phyloP scores from a whole-genome alignment of 2,888 invertebrate species.

The Drosophila rellima region DNA sequence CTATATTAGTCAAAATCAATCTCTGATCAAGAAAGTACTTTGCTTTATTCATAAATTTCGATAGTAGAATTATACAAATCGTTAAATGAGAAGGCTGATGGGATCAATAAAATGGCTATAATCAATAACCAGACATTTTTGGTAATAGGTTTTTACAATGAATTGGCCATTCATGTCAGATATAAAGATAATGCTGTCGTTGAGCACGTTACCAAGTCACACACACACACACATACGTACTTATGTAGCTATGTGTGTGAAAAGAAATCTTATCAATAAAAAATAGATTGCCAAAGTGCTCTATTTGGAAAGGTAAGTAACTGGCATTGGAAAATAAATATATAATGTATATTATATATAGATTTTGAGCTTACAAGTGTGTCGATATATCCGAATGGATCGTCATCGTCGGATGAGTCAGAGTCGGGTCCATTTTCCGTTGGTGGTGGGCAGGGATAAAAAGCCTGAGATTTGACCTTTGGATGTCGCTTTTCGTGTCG shows the following conservation, averaged over 20 bases:
- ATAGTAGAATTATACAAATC: slow-evolving; percentile 32
- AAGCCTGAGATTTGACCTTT: slow-evolving; percentile 84
- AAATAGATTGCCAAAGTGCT: slow-evolving; percentile 35
- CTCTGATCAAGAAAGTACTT: neutral
- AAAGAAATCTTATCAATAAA: slow-evolving; percentile 51
- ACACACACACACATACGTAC: neutral
- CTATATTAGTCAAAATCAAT: neutral
- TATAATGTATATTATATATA: slow-evolving; percentile 1
- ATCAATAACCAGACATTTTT: slow-evolving; percentile 35
- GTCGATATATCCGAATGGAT: slow-evolving; percentile 85
- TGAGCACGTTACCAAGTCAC: slow-evolving; percentile 30
- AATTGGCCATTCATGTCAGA: slow-evolving; percentile 32
- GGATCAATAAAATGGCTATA: slow-evolving; percentile 22
- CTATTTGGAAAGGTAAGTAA: neutral
- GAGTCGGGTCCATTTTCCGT: slow-evolving; percentile 83
- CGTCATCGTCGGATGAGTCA: slow-evolving; percentile 84
- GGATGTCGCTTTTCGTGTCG: slow-evolving; percentile 80
- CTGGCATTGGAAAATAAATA: neutral
- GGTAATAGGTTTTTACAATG: slow-evolving; percentile 16
- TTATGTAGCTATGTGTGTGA: neutral
- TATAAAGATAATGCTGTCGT: slow-evolving; percentile 53
- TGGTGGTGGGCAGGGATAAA: slow-evolving; percentile 85
- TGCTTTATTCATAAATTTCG: slow-evolving; percentile 15
- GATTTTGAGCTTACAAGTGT: slow-evolving; percentile 83
- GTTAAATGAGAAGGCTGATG: slow-evolving; percentile 14